These are phyloP conservation scores for Xenopus petersii DNA, from an alignment of 2,797 vertebrate genomes.

Conservation along the genomic window DNA sequence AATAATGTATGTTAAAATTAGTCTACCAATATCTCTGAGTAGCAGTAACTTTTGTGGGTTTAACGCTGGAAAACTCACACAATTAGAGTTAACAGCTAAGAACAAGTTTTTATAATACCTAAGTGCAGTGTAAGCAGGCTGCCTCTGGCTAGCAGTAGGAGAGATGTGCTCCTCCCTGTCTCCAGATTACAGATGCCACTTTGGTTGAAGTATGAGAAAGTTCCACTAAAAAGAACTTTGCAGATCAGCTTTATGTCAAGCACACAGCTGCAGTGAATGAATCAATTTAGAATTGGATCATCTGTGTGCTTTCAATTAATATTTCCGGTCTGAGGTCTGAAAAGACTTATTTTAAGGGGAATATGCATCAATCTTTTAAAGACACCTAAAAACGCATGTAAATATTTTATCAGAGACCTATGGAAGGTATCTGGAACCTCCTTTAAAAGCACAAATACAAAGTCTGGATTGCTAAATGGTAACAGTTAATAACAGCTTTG, in stretches of 20 bases:
- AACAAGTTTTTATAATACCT: conserved; percentile 24
- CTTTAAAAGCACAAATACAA: conserved; percentile 42
- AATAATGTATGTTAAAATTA: no score
- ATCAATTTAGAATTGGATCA: conserved; percentile 51
- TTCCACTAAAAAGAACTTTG: conserved; percentile 48
- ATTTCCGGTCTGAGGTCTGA: conserved; percentile 48
- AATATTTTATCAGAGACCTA: conserved; percentile 44
- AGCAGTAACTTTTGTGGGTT: not conserved
- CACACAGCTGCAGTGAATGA: conserved; percentile 50
- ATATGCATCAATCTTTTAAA: conserved; percentile 47
- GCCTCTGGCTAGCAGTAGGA: conserved; percentile 15
- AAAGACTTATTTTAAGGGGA: conserved; percentile 47
- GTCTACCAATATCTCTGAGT: no score
- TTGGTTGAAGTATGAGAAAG: conserved; percentile 40
- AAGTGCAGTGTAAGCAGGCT: conserved; percentile 22
- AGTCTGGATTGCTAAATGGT: conserved; percentile 40
- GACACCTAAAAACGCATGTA: conserved; percentile 49
- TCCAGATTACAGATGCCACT: conserved; percentile 47
- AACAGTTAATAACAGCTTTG: conserved; percentile 41
- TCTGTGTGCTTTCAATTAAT: conserved; percentile 48
- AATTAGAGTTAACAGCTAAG: not conserved
- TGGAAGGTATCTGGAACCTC: conserved; percentile 45
- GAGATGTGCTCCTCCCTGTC: conserved; percentile 1
- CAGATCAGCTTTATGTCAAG: conserved; percentile 47
- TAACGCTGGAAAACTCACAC: not conserved